A percentile compares a stretch with the other conserved stretches of the same genome.
Conservation (phyloP, 2,797 vertebrate genomes). For the Acanthornis magna region DNA sequence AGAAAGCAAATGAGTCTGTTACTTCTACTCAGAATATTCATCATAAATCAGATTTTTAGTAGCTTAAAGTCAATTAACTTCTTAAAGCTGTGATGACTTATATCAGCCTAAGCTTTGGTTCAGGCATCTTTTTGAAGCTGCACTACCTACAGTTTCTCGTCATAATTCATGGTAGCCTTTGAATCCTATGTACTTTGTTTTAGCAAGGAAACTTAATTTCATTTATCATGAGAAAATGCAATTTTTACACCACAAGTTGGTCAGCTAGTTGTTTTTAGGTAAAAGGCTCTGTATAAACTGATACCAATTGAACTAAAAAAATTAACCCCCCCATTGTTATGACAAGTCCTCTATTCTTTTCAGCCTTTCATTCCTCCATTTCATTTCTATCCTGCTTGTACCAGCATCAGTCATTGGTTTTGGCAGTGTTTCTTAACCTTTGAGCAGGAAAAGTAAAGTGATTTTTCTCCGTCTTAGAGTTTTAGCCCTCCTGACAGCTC, state of each 20-base stretch:
- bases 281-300: background rate
- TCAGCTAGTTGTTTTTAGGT: background rate
- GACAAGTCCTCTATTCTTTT: background rate
- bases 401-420: background rate
- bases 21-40: background rate
- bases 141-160: background rate
- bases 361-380: background rate
- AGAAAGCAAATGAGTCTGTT: background rate
- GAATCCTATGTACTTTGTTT: background rate
- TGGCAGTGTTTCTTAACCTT: slow-evolving; percentile 1
- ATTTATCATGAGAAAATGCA: background rate
- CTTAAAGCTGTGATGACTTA: background rate
- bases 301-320: background rate
- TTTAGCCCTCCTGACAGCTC: background rate
- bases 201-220: background rate
- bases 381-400: background rate
- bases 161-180: background rate
- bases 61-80: slow-evolving; percentile 20
- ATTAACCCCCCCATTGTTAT: background rate
- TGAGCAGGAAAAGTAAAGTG: background rate
- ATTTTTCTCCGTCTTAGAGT: background rate
- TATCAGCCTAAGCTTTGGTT: background rate
- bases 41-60: background rate
- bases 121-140: background rate
- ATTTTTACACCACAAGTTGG: background rate